Evolutionary conservation across 2,888 invertebrate genomes (phyloP).

Genomic region (Hirtodrosophila trivittata): DNA sequence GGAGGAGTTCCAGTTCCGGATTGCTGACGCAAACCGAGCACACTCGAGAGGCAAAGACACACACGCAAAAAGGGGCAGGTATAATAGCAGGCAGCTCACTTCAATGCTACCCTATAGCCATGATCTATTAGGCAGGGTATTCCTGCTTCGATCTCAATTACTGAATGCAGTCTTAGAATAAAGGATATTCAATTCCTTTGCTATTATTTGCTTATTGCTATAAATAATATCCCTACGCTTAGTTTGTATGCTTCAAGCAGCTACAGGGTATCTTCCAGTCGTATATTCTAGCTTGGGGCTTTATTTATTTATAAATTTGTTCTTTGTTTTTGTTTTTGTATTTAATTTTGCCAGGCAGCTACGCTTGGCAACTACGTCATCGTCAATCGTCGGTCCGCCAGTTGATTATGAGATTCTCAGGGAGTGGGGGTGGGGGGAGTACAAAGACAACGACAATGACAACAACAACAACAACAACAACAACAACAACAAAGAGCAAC

Average conservation of each 20-base stretch:
- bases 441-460: not conserved
- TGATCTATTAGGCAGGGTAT: too few relatives aligned
- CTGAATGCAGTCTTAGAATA: too few relatives aligned
- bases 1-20: constrained; percentile 52
- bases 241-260: too few relatives aligned
- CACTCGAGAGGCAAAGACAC: constrained; percentile 7
- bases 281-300: not conserved
- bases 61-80: constrained; percentile 36
- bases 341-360: not conserved
- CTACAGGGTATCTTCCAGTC: too few relatives aligned
- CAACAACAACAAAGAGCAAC: constrained; percentile 29
- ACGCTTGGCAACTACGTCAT: constrained; percentile 40
- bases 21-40: constrained; percentile 42
- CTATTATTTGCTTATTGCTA: not conserved
- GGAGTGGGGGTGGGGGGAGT: not conserved
- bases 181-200: too few relatives aligned
- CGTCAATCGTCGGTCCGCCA: constrained; percentile 29
- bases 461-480: constrained; percentile 4
- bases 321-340: not conserved
- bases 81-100: constrained; percentile 4
- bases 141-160: too few relatives aligned
- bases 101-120: too few relatives aligned
- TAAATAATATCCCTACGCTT: too few relatives aligned
- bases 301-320: not conserved
- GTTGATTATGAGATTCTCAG: constrained; percentile 10